These are phyloP conservation scores for Meliscaeva auricollis DNA, from an alignment of 2,888 invertebrate genomes.

Conservation along the genomic window DNA sequence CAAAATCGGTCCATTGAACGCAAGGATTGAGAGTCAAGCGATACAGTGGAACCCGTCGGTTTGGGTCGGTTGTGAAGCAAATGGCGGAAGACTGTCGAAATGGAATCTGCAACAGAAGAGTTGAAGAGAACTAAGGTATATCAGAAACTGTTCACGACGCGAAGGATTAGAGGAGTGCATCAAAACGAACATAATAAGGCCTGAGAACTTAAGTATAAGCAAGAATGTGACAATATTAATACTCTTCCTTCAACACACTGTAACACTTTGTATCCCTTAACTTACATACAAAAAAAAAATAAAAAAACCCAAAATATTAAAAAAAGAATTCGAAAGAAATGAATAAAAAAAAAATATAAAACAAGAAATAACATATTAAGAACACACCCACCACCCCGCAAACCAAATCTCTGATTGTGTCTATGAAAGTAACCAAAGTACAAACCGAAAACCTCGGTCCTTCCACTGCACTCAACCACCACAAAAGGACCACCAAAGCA, in stretches of 20 bases:
- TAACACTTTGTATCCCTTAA: background rate
- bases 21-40: no score
- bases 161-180: no score
- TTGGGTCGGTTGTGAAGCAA: no score
- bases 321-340: conserved; percentile 24
- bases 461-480: conserved; percentile 36
- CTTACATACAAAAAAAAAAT: conserved; percentile 4
- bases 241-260: conserved; percentile 25
- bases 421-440: conserved; percentile 42
- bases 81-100: no score
- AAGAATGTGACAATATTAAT: background rate
- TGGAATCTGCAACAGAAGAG: no score
- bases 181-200: no score
- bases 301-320: no score
- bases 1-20: no score
- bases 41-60: no score
- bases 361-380: conserved; percentile 22
- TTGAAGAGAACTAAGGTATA: no score
- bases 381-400: conserved; percentile 1
- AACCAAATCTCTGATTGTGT: conserved; percentile 35
- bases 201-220: no score
- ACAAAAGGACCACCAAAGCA: conserved; percentile 37
- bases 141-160: no score
- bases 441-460: conserved; percentile 38
- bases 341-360: background rate